Evolutionary conservation across 2,888 invertebrate genomes (phyloP).

Genomic region (Zhuqinia jingwanae): DNA sequence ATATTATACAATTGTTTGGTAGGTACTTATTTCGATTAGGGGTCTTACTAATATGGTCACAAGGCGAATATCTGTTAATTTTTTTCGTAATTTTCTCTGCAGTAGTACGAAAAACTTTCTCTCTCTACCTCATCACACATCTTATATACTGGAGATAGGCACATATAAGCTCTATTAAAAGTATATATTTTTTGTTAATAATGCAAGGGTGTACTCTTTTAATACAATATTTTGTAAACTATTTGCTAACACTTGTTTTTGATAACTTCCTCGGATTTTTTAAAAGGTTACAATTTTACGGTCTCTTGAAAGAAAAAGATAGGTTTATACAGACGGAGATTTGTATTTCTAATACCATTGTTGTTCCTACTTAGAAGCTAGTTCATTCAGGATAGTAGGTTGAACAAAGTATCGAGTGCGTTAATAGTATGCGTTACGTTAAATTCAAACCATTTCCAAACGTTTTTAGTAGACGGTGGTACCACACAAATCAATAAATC

Average conservation of each 20-base stretch:
- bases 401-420: not conserved
- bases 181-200: too few species aligned
- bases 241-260: too few species aligned
- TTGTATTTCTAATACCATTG: not conserved
- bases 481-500: not conserved
- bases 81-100: too few species aligned
- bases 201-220: not conserved
- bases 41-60: too few species aligned
- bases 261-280: too few species aligned
- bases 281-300: not conserved
- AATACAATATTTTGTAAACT: not conserved
- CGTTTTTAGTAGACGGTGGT: not conserved
- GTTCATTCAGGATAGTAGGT: slow-evolving; percentile 3
- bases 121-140: not conserved
- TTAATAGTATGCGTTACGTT: too few species aligned
- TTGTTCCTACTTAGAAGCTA: slow-evolving; percentile 38
- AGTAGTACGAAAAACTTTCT: too few species aligned
- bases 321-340: not conserved
- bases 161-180: too few species aligned
- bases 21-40: not conserved
- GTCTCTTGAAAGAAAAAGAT: not conserved
- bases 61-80: too few species aligned
- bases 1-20: too few species aligned
- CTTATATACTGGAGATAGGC: too few species aligned
- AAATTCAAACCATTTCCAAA: too few species aligned